Base-by-base conservation (phyloP, 2,113 vertebrate genomes). In the Camarhynchus parvulus region DNA sequence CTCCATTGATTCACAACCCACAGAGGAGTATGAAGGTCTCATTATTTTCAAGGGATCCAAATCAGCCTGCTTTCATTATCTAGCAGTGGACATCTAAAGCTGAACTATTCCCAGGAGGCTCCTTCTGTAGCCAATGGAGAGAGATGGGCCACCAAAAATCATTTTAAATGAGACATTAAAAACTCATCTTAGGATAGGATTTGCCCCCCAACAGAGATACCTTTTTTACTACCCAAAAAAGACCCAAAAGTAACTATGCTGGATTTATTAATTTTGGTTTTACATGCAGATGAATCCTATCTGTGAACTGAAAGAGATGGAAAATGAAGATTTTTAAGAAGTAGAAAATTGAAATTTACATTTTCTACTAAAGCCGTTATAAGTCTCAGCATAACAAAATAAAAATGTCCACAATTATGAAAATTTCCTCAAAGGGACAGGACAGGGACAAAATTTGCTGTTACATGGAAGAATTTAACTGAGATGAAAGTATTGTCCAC, bases 221-320 rank as follows among this genome's bases (percentile, higher is more conserved):
- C 2, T 42, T 72, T 69, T 64, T 52, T 37, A 41, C 22, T 42
- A 24, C 33, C 72, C 5, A 10, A 9, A 59, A 89, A 47, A 13
- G 16, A 73, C 4, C 1, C 39, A 67, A 69, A 8, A 2, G 3
- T 87, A 53, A 46, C 13, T 33, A 33, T 0, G 0, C 35, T 67
- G 62, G 19, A 73, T 52, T 10, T 46, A 5, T 30, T 16, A 44
- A 13, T 18, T 88, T 88, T 64, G 7, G 25, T 42, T 83, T 83
- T 66, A 27, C 25, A 87, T 74, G 50, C 8, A 83, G 15, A 42
- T 39, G 13, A 87, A 87, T 42, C 22, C 15, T 70, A 15, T 9
- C 24, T 49, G 22, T 66, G n/a, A 53, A 44, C 15, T 44, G 49
- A 96, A 91, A 50, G 67, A 73, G 53, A 33, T 28, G 8, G 7